Evolutionary conservation across 2,113 vertebrate genomes (phyloP), one percentile per base, ranked within the genome.

Genomic region (Paralichthys olivaceus): DNA sequence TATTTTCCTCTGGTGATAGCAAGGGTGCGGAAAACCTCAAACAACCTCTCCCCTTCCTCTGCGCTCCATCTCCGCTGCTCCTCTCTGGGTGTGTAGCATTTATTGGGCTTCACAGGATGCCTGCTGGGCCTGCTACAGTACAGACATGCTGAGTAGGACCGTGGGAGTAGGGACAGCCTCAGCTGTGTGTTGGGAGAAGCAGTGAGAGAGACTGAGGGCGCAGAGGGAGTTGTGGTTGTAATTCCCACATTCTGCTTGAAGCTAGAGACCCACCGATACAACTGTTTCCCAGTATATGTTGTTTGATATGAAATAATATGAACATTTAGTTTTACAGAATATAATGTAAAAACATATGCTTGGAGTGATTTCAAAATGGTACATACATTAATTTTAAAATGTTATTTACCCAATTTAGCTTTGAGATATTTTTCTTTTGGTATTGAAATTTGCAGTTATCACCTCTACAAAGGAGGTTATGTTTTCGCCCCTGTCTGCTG

Each of bases 161-260:
- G 13, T 75, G 59, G 68, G 77, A 78, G 56, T 62, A 43, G 57
- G 76, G 64, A 74, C 61, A 45, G 68, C 25, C 68, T 51, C 74
- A 45, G 72, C 69, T 66, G 61, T 89, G 65, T 75, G 58, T 70
- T 82, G 45, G 45, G 77, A 68, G 72, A 77, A 47, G 8, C 70
- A 51, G 55, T 34, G 65, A n/a, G 43, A 40, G 71, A 74, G 32
- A 73, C 40, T 3, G 37, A 64, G 43, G 28, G 43, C 51, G 68
- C n/a, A 29, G 49, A 49, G 73, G 78, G 54, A 77, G 73, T 63
- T 83, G 57, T 56, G 55, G 49, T 61, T 75, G 4, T 20, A 49
- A 77, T 86, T 85, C 83, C 75, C 81, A 87, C 72, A 79, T 84
- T 84, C 79, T 60, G 71, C 84, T 82, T 67, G 43, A 80, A 88